Percentiles rank a stretch among this genome's conserved stretches.
Conservation (phyloP, 92 coral and sea anemone species). For the Parazoanthus darwini region DNA sequence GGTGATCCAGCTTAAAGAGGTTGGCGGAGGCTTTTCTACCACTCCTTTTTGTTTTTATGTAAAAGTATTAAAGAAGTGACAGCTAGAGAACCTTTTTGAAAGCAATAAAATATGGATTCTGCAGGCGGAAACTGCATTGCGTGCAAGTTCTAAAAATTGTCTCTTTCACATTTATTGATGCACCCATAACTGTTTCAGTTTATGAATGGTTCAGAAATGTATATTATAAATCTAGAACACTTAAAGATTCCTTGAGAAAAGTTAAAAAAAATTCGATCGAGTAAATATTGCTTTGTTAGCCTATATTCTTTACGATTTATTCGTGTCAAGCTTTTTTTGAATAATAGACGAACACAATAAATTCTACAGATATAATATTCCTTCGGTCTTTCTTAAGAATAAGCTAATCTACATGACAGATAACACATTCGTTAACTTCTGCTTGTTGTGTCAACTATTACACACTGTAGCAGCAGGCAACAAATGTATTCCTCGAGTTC, state of each 20-base stretch:
- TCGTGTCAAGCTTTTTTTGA: neutral
- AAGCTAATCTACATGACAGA: neutral
- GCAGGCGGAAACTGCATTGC: neutral
- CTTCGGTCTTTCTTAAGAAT: neutral
- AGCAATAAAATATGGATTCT: no score
- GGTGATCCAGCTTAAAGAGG: neutral
- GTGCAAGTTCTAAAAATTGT: neutral
- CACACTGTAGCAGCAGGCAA: neutral
- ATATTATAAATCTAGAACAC: neutral
- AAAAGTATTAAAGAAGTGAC: no score
- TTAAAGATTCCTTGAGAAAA: neutral
- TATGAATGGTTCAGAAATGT: neutral
- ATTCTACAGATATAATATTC: neutral
- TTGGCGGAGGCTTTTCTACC: neutral
- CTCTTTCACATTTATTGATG: neutral
- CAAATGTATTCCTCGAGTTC: neutral
- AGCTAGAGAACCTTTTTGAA: no score
- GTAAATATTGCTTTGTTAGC: neutral
- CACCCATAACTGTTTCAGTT: neutral
- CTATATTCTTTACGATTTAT: no score
- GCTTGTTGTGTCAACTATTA: neutral
- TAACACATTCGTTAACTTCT: neutral
- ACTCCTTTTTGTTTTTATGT: neutral
- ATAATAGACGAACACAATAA: no score
- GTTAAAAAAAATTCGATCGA: neutral